Base-by-base conservation (phyloP, 1,140 invertebrate species). In the Procambarus virginalis region DNA sequence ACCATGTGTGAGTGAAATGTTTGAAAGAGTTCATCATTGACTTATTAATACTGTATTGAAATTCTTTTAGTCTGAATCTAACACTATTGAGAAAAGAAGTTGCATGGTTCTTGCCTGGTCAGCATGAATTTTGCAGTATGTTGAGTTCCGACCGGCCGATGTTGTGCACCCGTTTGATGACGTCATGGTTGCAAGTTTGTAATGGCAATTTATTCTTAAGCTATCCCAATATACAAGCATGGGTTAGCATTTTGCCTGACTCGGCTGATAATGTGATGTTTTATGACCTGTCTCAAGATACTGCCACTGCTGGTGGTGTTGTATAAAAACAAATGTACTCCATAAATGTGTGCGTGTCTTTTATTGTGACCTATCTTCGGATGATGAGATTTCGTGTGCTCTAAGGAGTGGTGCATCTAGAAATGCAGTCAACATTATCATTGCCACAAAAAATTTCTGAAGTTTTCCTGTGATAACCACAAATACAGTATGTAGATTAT, bases 151-250 rank as follows among this genome's bases (percentile, higher is more conserved):
- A 84, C 51, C 64, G 88, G 88, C 88, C 88, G 88, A 89, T 89
- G 88, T 89, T 89, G 88, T 89, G 88, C 88, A 77, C 88, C 88
- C 81, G 82, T 84, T 84, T 89, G 88, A 83, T 89, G 88, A 89
- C 76, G 82, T 89, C 88, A 79, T 89, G 88, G 88, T 76, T 82
- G 51, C 85, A 79, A 58, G 20, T 73, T 51, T 60, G 34, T 46
- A 60, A 68, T 64, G 22, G 46, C 48, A 73, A 45, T 55, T 75
- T 88, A n/a, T 34, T 55, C 78, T 22, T 64, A 46, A 70, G 68
- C 79, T 88, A 82, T 46, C 73, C 78, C 86, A 76, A 78, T 55
- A 76, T 22, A 48, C 64, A 80, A 80, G 86, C 79, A 82, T 88
- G 86, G 86, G 86, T 88, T 88, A 46, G 64, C 78, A 88, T 82